Evolutionary conservation across 1,140 invertebrate genomes (phyloP).

Genomic region (Subanguina moxae): DNA sequence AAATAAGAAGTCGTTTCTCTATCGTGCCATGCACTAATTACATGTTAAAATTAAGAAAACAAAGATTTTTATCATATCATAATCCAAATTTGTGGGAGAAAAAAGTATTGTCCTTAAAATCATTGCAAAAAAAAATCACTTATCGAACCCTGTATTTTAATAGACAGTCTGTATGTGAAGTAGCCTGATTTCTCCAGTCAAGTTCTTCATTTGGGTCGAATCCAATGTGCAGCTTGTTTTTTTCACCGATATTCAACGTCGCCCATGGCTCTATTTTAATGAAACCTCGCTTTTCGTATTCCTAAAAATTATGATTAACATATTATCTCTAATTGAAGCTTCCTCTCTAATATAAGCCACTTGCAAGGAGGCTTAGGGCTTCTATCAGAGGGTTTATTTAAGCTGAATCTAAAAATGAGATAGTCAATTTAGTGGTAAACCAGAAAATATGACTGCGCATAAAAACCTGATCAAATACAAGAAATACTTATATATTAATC

Average conservation of each 20-base stretch:
- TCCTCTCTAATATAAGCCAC: no score
- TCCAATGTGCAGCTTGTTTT: not conserved
- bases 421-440: no score
- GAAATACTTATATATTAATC: no score
- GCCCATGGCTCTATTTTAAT: not conserved
- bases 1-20: not conserved
- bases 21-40: not conserved
- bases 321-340: no score
- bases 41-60: not conserved
- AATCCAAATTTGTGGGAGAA: not conserved
- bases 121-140: not conserved
- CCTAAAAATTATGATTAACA: not conserved
- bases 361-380: no score
- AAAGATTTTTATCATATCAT: not conserved
- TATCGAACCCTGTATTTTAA: not conserved
- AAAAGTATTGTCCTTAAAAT: not conserved
- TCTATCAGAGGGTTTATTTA: no score
- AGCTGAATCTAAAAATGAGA: no score
- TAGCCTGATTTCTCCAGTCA: not conserved
- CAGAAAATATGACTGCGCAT: no score
- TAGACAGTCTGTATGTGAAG: not conserved
- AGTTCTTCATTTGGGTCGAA: not conserved
- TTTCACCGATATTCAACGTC: not conserved
- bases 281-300: not conserved
- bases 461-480: no score